Evolutionary conservation across 2,888 invertebrate genomes (phyloP).

Genomic region (Orthosia incerta): DNA sequence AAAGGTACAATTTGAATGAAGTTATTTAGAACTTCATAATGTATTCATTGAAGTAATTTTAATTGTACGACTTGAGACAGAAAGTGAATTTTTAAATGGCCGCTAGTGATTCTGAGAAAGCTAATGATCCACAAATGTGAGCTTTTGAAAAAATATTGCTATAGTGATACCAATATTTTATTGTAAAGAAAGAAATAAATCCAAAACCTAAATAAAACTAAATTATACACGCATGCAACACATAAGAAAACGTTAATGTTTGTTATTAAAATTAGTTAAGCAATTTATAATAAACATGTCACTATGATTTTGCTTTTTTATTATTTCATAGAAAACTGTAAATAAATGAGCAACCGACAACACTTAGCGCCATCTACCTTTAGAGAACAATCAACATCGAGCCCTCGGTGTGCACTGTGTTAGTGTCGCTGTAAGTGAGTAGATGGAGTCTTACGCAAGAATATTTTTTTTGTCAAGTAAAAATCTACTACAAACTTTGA

Average conservation of each 20-base stretch:
- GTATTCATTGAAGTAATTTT: slow-evolving; percentile 60
- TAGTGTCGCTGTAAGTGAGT: slow-evolving; percentile 8
- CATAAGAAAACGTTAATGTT: not conserved
- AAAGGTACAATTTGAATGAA: slow-evolving; percentile 61
- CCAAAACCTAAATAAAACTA: not conserved
- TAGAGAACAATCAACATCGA: not conserved
- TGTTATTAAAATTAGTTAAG: not conserved
- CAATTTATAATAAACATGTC: not conserved
- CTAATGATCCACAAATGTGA: not conserved
- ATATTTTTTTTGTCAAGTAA: not conserved
- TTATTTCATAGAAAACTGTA: not conserved
- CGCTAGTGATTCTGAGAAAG: not conserved
- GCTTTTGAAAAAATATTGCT: not conserved
- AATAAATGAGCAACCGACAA: slow-evolving; percentile 31
- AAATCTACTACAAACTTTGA: not conserved
- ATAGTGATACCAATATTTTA: too few relatives aligned
- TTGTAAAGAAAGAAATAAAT: not conserved
- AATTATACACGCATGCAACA: not conserved
- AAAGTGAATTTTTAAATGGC: slow-evolving; percentile 23
- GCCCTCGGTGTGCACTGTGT: not conserved
- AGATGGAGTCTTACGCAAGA: slow-evolving; percentile 62
- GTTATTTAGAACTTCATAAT: slow-evolving; percentile 57
- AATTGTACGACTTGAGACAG: slow-evolving; percentile 30
- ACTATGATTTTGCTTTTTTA: not conserved
- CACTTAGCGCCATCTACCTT: slow-evolving; percentile 61